These are phyloP conservation scores for Callosobruchus maculatus DNA, from an alignment of 2,888 invertebrate species.

Conservation along the genomic window DNA sequence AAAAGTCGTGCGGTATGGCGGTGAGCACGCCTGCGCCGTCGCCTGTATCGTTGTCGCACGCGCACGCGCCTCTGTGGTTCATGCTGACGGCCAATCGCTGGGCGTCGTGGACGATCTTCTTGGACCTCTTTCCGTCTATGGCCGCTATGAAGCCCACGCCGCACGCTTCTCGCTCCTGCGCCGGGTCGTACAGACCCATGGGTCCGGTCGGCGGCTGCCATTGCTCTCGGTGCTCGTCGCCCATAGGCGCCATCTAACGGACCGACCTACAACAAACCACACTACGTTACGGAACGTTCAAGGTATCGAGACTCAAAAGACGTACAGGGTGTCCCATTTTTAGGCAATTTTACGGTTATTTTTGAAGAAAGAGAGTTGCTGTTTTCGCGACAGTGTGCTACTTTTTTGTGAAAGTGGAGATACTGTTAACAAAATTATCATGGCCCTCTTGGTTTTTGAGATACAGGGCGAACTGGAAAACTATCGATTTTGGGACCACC, in stretches of 20 bases:
- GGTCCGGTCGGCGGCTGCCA: conserved; percentile 76
- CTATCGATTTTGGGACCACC: too few species aligned
- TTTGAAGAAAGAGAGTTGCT: too few species aligned
- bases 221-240: conserved; percentile 17
- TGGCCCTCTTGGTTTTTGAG: too few species aligned
- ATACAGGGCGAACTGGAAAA: too few species aligned
- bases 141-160: conserved; percentile 99
- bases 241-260: background rate
- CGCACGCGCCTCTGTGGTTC: conserved; percentile 99
- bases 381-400: too few species aligned
- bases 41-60: conserved; percentile 98
- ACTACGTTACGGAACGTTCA: background rate
- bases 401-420: too few species aligned
- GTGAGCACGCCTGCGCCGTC: conserved; percentile 98
- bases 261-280: conserved; percentile 28
- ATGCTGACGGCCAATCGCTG: conserved; percentile 92
- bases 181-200: conserved; percentile 95
- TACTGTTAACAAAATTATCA: too few species aligned
- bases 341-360: too few species aligned
- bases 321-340: too few species aligned
- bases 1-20: conserved; percentile 94
- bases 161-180: conserved; percentile 94
- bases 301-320: too few species aligned
- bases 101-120: conserved; percentile 97
- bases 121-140: conserved; percentile 90